Percentiles rank a stretch among this genome's conserved stretches.
These are phyloP conservation scores for Acanthopagrus latus DNA, from an alignment of 2,797 vertebrate species.

Conservation along the genomic window DNA sequence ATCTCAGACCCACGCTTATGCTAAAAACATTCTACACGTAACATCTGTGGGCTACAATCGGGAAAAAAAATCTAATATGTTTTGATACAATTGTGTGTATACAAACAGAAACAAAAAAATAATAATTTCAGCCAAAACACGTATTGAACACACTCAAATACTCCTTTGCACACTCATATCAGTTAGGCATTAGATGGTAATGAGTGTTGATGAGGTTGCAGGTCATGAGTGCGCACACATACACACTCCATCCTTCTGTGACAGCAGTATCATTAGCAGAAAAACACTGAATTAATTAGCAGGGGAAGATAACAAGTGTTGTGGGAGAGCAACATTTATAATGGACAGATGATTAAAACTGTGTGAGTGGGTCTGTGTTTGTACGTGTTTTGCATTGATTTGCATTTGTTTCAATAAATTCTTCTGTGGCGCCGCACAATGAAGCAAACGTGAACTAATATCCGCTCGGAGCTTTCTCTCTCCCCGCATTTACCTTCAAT, in stretches of 20 bases:
- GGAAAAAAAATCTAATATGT: not conserved
- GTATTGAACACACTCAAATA: not conserved
- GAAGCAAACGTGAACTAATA: conserved; percentile 19
- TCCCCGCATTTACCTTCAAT: not conserved
- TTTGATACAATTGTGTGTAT: not conserved
- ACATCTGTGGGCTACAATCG: not conserved
- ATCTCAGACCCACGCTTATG: not conserved
- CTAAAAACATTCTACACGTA: not conserved
- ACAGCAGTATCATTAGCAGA: conserved; percentile 50
- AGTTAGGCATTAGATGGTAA: conserved; percentile 47
- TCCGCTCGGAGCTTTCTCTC: conserved; percentile 4
- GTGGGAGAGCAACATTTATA: conserved; percentile 31
- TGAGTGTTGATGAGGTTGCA: conserved; percentile 60
- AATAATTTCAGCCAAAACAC: not conserved
- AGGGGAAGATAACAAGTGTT: conserved; percentile 52
- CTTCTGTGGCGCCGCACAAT: conserved; percentile 11
- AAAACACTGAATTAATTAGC: conserved; percentile 58
- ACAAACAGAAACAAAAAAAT: not conserved
- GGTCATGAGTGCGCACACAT: conserved; percentile 30
- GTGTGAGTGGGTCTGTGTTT: conserved; percentile 17
- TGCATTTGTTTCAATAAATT: conserved; percentile 46
- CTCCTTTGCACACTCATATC: conserved; percentile 21
- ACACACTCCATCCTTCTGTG: conserved; percentile 35
- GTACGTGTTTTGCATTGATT: conserved; percentile 36
- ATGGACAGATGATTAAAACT: conserved; percentile 53